These are phyloP conservation scores for Yponomeuta malinellus DNA, from an alignment of 2,888 invertebrate species.

Conservation along the genomic window DNA sequence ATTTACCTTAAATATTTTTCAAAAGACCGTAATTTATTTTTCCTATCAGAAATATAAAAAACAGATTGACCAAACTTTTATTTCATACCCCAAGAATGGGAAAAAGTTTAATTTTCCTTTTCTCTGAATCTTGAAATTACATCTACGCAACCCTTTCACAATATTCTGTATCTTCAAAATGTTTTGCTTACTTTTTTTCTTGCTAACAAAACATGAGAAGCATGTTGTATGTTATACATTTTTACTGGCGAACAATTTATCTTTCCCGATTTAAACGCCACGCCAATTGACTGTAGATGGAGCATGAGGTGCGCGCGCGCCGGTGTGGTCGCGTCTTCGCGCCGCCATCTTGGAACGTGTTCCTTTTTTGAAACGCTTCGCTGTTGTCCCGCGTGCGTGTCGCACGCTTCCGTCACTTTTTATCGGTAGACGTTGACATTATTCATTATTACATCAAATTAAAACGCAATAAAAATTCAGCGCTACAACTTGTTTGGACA, in stretches of 20 bases:
- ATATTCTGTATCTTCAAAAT: neutral
- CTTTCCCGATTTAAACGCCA: constrained; percentile 45
- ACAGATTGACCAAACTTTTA: neutral
- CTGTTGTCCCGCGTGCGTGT: constrained; percentile 22
- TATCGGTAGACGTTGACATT: constrained; percentile 11
- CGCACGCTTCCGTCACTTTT: constrained; percentile 17
- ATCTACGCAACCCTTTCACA: neutral
- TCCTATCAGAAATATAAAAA: too few species aligned
- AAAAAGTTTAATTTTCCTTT: neutral
- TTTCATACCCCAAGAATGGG: constrained; percentile 20
- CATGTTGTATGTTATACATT: constrained; percentile 27
- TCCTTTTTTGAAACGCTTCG: constrained; percentile 43
- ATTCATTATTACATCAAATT: neutral
- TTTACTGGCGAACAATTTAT: constrained; percentile 50
- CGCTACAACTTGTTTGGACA: neutral
- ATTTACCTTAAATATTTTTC: too few species aligned
- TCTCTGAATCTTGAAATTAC: neutral
- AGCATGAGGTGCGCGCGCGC: constrained; percentile 44
- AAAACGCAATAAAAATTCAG: neutral
- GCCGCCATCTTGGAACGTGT: constrained; percentile 38
- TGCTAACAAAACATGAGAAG: constrained; percentile 24
- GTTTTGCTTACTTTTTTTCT: neutral
- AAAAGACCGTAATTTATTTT: too few species aligned
- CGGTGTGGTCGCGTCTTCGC: constrained; percentile 62
- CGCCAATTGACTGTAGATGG: constrained; percentile 70